Evolutionary conservation across 2,888 invertebrate genomes (phyloP).

Genomic region (Coronaproctus castanopsis): DNA sequence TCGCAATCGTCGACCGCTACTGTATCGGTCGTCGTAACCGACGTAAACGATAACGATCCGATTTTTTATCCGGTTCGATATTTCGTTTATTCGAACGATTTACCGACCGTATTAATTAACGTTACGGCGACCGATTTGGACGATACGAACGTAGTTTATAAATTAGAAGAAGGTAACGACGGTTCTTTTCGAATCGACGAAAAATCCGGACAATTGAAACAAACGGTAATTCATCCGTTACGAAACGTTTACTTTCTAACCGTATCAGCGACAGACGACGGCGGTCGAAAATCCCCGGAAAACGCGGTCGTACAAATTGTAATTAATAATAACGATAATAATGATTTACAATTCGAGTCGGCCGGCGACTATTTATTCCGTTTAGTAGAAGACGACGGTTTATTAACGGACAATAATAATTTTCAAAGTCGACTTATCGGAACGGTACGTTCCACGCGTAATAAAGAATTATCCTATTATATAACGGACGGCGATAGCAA

Average conservation of each 20-base stretch:
- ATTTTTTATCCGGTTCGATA: slow-evolving; percentile 78
- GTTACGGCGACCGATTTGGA: slow-evolving; percentile 70
- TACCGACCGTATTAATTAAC: slow-evolving; percentile 44
- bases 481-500: slow-evolving; percentile 63
- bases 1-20: slow-evolving; percentile 79
- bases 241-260: slow-evolving; percentile 50
- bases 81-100: slow-evolving; percentile 45
- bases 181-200: slow-evolving; percentile 60
- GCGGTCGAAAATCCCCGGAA: slow-evolving; percentile 46
- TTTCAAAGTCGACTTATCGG: slow-evolving; percentile 53
- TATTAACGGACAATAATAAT: slow-evolving; percentile 32
- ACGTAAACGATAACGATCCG: slow-evolving; percentile 83
- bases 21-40: slow-evolving; percentile 54
- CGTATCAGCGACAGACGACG: slow-evolving; percentile 62
- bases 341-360: slow-evolving; percentile 52
- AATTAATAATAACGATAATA: slow-evolving; percentile 41
- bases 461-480: slow-evolving; percentile 39
- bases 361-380: slow-evolving; percentile 61
- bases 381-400: slow-evolving; percentile 59
- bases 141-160: slow-evolving; percentile 23
- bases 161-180: slow-evolving; percentile 36
- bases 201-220: slow-evolving; percentile 49
- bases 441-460: slow-evolving; percentile 35
- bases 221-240: slow-evolving; percentile 38
- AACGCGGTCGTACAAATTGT: slow-evolving; percentile 65